Evolutionary conservation across 2,888 invertebrate genomes (phyloP), one percentile per base, ranked within the genome.

Genomic region (Pristionchus entomophagus): DNA sequence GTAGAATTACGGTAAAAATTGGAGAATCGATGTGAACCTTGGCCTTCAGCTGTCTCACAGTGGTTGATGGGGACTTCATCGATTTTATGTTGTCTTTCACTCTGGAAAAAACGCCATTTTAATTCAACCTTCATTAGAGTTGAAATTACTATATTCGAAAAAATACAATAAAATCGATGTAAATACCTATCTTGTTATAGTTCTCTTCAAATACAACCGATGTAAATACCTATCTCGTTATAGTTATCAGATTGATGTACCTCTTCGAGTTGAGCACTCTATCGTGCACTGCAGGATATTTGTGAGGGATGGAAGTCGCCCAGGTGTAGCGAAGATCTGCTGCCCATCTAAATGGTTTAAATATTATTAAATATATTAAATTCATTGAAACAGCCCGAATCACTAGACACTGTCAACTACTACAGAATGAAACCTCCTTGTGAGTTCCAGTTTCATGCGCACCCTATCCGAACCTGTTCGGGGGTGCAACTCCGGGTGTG

Each of bases 221-320:
- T n/a, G n/a, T n/a, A n/a, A n/a, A n/a, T n/a, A n/a, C n/a, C n/a
- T n/a, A n/a, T n/a, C n/a, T n/a, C n/a, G n/a, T n/a, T n/a, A n/a
- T n/a, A n/a, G n/a, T n/a, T n/a, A n/a, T n/a, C n/a, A n/a, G n/a
- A 29, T 41, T 5, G 29, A 53, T 82, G n/a, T 32, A 91, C 91
- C 91, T 85, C 17, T 85, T n/a, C 1, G 90, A 89, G 12, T 84
- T 84, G 14, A 92, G 81, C 1, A 92, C 91, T 62, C 88, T 87
- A 41, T 88, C 77, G 56, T 88, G 87, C 2, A 92, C 89, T 1
- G 88, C 65, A 5, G 90, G 90, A 87, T 92, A 92, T 5, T 86
- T 73, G 83, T 92, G 90, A 0, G 86, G 86, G n/a, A 92, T 84
- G 10, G 91, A 89, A 19, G 89, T 86, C 22, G 87, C 38, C 73